phyloP scores from a whole-genome alignment of 2,113 vertebrate species.

The Okapia johnstoni region DNA sequence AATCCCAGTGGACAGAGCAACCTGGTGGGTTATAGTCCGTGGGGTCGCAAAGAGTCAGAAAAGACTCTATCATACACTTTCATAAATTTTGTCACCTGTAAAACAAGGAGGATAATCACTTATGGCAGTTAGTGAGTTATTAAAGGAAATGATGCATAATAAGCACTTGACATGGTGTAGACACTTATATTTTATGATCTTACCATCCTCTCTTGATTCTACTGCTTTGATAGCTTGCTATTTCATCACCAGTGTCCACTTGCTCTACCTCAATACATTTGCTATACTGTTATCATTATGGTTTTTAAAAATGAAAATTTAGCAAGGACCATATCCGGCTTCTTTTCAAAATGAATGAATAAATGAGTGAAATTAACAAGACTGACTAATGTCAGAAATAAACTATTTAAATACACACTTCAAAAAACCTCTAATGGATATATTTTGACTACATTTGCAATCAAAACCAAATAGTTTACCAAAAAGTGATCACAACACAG shows the following conservation, averaged over 20 bases:
- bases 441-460: neutral
- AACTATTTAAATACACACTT: neutral
- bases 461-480: neutral
- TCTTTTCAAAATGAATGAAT: neutral
- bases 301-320: neutral
- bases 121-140: neutral
- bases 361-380: neutral
- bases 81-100: constrained; percentile 34
- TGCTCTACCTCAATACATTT: neutral
- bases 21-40: neutral
- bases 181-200: neutral
- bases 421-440: neutral
- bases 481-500: neutral
- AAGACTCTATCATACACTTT: neutral
- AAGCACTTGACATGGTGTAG: neutral
- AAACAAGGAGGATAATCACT: neutral
- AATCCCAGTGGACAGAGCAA: neutral
- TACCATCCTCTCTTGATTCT: neutral
- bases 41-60: neutral
- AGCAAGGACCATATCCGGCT: neutral
- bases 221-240: neutral
- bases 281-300: neutral
- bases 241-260: neutral
- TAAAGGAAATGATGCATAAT: neutral
- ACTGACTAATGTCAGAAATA: neutral